A percentile compares a stretch with the other conserved stretches of the same genome.
Evolutionary conservation across 2,113 vertebrate species (phyloP).

Genomic region (Zosterops hypoxanthus): DNA sequence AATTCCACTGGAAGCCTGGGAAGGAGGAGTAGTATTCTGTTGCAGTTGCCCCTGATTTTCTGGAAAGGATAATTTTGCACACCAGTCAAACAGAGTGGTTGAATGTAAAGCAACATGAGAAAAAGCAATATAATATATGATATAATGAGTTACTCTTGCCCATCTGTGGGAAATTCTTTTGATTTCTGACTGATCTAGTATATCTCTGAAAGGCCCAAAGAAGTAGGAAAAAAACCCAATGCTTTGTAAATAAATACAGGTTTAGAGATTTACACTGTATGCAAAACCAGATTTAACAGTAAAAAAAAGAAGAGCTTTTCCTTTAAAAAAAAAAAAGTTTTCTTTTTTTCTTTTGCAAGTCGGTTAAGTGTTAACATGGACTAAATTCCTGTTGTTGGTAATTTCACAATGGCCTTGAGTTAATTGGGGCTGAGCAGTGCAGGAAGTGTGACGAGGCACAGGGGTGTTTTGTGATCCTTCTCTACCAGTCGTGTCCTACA

Average conservation of each 20-base stretch:
- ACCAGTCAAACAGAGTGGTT: neutral
- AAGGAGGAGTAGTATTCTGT: neutral
- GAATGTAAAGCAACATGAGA: neutral
- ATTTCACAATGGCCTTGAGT: neutral
- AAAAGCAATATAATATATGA: neutral
- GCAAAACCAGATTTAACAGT: neutral
- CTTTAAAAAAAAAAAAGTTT: neutral
- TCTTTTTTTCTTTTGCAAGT: neutral
- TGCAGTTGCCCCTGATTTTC: neutral
- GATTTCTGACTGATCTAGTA: neutral
- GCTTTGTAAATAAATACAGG: neutral
- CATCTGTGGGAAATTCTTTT: neutral
- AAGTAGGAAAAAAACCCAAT: neutral
- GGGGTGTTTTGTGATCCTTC: rapidly evolving
- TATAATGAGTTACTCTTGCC: neutral
- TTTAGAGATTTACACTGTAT: neutral
- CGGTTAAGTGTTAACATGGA: neutral
- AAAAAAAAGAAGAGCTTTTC: neutral
- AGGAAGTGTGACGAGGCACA: rapidly evolving
- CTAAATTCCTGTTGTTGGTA: neutral
- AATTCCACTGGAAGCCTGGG: neutral
- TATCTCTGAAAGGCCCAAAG: neutral
- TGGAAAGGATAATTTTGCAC: neutral
- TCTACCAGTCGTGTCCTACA: neutral
- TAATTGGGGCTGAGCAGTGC: rapidly evolving